Evolutionary conservation across 2,888 invertebrate genomes (phyloP).

Genomic region (Scelioninae gen. 2): DNA sequence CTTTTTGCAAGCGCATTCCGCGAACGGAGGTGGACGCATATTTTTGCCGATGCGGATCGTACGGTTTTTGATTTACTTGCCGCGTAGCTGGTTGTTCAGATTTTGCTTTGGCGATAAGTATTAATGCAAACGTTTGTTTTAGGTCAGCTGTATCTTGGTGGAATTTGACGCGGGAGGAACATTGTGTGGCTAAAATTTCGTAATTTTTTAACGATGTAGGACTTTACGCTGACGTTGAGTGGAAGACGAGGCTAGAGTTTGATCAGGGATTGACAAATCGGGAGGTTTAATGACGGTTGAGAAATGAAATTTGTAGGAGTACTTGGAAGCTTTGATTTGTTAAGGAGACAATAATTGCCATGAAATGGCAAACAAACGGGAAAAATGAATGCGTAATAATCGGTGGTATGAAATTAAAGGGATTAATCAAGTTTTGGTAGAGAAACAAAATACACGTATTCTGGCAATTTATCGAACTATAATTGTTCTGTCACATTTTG

Average conservation of each 20-base stretch:
- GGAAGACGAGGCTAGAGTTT: background rate
- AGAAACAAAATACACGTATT: too few relatives aligned
- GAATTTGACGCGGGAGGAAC: slow-evolving; percentile 22
- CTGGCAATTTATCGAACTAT: too few relatives aligned
- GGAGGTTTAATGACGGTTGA: too few relatives aligned
- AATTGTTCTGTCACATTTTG: too few relatives aligned
- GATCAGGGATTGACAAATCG: background rate
- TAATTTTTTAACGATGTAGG: slow-evolving; percentile 24
- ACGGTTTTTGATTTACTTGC: slow-evolving; percentile 40
- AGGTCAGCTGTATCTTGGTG: slow-evolving; percentile 28
- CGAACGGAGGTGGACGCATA: slow-evolving; percentile 11
- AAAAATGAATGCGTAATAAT: too few relatives aligned
- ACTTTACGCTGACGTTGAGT: slow-evolving; percentile 16
- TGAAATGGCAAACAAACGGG: too few relatives aligned
- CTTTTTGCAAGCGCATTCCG: slow-evolving; percentile 40
- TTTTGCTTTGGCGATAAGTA: slow-evolving; percentile 30
- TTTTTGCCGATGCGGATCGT: slow-evolving; percentile 16
- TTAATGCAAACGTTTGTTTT: slow-evolving; percentile 43
- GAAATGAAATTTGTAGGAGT: too few relatives aligned
- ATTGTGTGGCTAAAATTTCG: slow-evolving; percentile 29
- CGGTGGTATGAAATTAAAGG: too few relatives aligned
- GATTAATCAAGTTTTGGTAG: too few relatives aligned
- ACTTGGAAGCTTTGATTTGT: too few relatives aligned
- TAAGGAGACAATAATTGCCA: too few relatives aligned
- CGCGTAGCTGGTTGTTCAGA: slow-evolving; percentile 40